Evolutionary conservation across 1,140 invertebrate species (phyloP).

Genomic region (Liolophura sinensis): DNA sequence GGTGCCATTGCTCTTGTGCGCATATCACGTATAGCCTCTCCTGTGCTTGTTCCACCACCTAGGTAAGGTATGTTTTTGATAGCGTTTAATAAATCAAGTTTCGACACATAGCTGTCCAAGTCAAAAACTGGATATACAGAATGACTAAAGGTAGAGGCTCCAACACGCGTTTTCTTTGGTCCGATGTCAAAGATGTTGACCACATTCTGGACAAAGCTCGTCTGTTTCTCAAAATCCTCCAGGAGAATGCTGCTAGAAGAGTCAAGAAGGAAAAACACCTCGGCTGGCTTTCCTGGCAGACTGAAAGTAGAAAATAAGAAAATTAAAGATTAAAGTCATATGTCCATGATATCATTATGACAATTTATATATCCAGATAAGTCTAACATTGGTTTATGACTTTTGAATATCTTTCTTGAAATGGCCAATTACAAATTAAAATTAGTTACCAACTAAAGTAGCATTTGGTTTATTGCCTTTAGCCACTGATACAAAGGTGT

Average conservation of each 20-base stretch:
- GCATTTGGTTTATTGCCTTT: no score
- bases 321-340: no score
- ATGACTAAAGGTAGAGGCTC: conserved; percentile 35
- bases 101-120: conserved; percentile 17
- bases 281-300: conserved; percentile 44
- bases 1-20: conserved; percentile 20
- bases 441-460: no score
- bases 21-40: conserved; percentile 27
- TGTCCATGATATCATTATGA: no score
- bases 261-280: conserved; percentile 48
- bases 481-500: no score
- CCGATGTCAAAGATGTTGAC: conserved; percentile 35
- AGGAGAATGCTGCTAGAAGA: conserved; percentile 44
- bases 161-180: conserved; percentile 27
- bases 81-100: conserved; percentile 5
- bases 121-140: conserved; percentile 23
- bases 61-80: conserved; percentile 23
- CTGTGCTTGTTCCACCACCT: conserved; percentile 34
- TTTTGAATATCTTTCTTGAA: no score
- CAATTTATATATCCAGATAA: no score
- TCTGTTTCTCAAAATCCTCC: conserved; percentile 35
- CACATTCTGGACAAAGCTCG: conserved; percentile 38
- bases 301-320: conserved; percentile 22
- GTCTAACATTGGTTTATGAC: no score
- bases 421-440: no score